Evolutionary conservation across 1,140 invertebrate species (phyloP).

Genomic region (Babylonia areolata): DNA sequence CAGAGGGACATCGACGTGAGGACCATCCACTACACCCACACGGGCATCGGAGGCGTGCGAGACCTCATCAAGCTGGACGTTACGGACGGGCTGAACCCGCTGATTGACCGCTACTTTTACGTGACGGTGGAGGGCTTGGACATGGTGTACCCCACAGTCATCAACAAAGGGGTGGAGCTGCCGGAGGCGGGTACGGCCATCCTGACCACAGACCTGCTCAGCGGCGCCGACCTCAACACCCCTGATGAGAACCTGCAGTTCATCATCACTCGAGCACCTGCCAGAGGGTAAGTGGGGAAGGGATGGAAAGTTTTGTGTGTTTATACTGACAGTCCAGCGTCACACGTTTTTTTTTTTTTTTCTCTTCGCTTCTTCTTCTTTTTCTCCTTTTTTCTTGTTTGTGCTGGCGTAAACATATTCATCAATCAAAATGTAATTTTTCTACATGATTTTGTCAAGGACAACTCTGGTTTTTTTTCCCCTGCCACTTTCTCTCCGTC

Average conservation of each 20-base stretch:
- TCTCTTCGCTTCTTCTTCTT: background rate
- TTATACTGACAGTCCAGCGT: background rate
- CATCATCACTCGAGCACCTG: constrained; percentile 72
- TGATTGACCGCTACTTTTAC: constrained; percentile 75
- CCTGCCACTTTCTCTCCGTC: no score
- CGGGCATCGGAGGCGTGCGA: constrained; percentile 68
- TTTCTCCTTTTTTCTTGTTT: background rate
- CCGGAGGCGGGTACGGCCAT: constrained; percentile 73
- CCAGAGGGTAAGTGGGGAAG: constrained; percentile 57
- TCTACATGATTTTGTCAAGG: no score
- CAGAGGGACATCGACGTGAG: constrained; percentile 73
- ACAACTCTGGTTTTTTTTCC: no score
- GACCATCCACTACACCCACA: constrained; percentile 73
- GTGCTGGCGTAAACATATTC: no score
- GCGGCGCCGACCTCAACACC: constrained; percentile 73
- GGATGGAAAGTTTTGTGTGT: background rate
- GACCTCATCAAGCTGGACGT: constrained; percentile 77
- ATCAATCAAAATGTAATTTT: no score
- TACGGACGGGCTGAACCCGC: constrained; percentile 74
- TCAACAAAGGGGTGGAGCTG: constrained; percentile 74
- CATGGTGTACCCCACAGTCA: constrained; percentile 70
- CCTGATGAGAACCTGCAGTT: constrained; percentile 72
- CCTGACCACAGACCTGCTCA: constrained; percentile 73
- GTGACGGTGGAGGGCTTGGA: constrained; percentile 74
- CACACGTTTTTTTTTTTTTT: background rate